phyloP scores from a whole-genome alignment of 2,113 vertebrate species.

The Cygnus buccinator region DNA sequence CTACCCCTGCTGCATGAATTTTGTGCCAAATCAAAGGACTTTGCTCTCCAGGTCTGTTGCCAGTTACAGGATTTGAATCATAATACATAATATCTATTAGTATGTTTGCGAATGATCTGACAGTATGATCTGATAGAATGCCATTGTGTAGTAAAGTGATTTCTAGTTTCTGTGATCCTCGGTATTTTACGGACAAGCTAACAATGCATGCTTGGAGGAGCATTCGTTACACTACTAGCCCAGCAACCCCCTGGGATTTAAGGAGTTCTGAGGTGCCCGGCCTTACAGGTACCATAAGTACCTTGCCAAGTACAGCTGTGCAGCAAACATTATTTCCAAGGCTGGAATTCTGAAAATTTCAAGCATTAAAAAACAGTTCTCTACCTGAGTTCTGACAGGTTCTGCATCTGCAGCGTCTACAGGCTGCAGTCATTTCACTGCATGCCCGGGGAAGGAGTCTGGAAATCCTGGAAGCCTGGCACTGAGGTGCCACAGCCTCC shows the following conservation, averaged over 20 bases:
- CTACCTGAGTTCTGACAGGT: neutral
- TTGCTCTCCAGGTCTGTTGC: neutral
- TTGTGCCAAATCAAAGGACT: neutral
- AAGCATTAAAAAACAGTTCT: neutral
- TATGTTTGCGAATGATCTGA: neutral
- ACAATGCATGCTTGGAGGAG: neutral
- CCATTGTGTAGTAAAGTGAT: neutral
- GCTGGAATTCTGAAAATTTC: neutral
- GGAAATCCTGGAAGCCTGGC: neutral
- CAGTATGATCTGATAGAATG: neutral
- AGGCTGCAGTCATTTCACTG: neutral
- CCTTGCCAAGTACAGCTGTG: neutral
- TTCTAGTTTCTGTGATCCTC: neutral
- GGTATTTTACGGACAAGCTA: neutral
- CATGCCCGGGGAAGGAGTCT: neutral
- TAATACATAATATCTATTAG: neutral
- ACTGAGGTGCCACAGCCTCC: neutral
- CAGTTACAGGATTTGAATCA: neutral
- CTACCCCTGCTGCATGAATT: neutral
- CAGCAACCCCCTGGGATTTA: neutral
- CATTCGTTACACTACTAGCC: neutral
- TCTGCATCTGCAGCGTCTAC: neutral
- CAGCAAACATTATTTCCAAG: neutral
- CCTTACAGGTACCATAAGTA: neutral
- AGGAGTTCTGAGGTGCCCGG: neutral